Conservation (phyloP, 2,113 vertebrate genomes). For the Dicerorhinus sumatrensis region DNA sequence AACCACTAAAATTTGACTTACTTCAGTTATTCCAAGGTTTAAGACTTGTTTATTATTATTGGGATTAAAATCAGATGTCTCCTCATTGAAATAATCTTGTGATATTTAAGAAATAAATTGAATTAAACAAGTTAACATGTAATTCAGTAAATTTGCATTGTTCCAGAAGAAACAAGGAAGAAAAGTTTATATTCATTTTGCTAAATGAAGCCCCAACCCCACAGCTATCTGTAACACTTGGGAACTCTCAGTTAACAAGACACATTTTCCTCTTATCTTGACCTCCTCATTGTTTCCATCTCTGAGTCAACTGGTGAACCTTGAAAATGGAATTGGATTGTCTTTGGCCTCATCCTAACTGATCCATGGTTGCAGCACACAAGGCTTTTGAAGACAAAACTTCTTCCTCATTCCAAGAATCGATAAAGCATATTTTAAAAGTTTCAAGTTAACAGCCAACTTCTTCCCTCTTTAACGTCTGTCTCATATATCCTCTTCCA, state of each 20-base stretch:
- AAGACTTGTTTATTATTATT: constrained; percentile 3
- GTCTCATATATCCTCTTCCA: neutral
- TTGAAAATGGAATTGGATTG: neutral
- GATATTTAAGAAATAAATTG: constrained; percentile 22
- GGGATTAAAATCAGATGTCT: constrained; percentile 50
- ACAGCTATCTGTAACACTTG: neutral
- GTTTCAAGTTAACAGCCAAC: neutral
- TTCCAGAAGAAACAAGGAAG: constrained; percentile 28
- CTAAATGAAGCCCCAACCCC: neutral
- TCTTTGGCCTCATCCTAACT: neutral
- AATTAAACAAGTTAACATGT: constrained; percentile 29
- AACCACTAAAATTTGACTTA: constrained; percentile 1
- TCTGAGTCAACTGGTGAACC: neutral
- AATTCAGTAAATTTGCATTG: constrained; percentile 31
- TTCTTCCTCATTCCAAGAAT: neutral
- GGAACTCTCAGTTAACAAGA: neutral
- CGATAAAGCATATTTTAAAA: neutral
- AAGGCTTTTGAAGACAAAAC: neutral
- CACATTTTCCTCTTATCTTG: neutral
- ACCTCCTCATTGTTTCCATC: neutral
- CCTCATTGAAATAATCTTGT: constrained; percentile 35
- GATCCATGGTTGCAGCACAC: neutral
- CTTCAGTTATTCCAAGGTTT: constrained; percentile 45
- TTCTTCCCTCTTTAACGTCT: neutral
- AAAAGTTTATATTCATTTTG: constrained; percentile 51